Evolutionary conservation across 2,113 vertebrate species (phyloP).

Genomic region (Arizona elegans): DNA sequence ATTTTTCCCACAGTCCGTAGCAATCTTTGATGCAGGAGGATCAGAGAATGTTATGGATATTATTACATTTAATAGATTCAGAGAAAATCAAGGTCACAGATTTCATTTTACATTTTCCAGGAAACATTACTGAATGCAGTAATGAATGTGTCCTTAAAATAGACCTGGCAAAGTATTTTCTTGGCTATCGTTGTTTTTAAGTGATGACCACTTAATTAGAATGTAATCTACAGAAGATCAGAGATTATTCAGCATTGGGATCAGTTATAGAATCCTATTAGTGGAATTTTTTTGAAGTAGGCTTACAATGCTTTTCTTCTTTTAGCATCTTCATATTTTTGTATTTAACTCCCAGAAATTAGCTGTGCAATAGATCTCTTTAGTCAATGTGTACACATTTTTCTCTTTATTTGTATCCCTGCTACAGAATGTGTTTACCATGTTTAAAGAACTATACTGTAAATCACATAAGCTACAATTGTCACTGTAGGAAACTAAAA

Average conservation of each 20-base stretch:
- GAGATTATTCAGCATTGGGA: constrained; percentile 8
- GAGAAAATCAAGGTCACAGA: constrained; percentile 10
- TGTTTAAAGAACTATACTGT: constrained; percentile 26
- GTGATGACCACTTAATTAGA: constrained; percentile 43
- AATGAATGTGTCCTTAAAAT: constrained; percentile 5
- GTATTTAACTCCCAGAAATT: not conserved
- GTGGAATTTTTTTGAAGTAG: not conserved
- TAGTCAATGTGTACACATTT: constrained; percentile 35
- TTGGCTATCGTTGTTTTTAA: constrained; percentile 22
- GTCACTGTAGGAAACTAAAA: not conserved
- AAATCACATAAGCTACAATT: constrained; percentile 4
- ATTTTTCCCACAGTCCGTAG: constrained; percentile 31
- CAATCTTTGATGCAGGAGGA: constrained; percentile 31
- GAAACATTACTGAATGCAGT: not conserved
- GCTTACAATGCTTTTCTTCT: constrained; percentile 20
- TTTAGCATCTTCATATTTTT: constrained; percentile 8
- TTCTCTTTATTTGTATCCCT: constrained; percentile 33
- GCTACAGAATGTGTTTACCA: constrained; percentile 28
- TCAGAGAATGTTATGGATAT: constrained; percentile 28
- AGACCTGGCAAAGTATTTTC: constrained; percentile 16
- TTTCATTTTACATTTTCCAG: not conserved
- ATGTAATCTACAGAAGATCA: constrained; percentile 34
- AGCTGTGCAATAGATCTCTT: constrained; percentile 37
- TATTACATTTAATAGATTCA: not conserved
- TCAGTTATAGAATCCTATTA: constrained; percentile 18